Percentiles rank a stretch among this genome's conserved stretches.
phyloP scores from a whole-genome alignment of 1,140 invertebrate species.

The Ericerus pela region DNA sequence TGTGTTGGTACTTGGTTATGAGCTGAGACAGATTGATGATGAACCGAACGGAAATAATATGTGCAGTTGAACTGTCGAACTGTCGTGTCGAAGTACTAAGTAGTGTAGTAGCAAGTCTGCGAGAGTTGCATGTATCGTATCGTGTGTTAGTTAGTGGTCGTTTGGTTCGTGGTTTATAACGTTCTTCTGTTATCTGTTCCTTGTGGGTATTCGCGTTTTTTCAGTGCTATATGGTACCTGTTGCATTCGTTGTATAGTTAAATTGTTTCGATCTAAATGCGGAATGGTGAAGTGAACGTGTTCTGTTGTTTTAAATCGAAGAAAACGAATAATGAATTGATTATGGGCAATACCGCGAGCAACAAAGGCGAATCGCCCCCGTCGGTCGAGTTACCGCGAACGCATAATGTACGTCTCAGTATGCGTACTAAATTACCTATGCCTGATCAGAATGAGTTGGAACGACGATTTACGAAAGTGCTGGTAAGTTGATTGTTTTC shows the following conservation, averaged over 20 bases:
- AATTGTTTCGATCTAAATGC: conserved; percentile 18
- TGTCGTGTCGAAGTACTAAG: too few relatives aligned
- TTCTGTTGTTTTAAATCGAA: conserved; percentile 17
- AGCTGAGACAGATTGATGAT: too few relatives aligned
- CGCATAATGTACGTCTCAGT: conserved; percentile 41
- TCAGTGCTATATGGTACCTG: background rate
- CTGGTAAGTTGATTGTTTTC: conserved; percentile 50
- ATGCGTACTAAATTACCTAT: conserved; percentile 55
- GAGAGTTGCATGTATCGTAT: too few relatives aligned
- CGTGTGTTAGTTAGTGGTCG: background rate
- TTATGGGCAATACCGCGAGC: conserved; percentile 22
- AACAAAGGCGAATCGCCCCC: conserved; percentile 18
- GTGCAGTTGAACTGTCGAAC: too few relatives aligned
- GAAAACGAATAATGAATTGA: conserved; percentile 10
- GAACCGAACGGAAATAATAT: too few relatives aligned
- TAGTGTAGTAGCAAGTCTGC: too few relatives aligned
- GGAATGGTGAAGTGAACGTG: conserved; percentile 17
- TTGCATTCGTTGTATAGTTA: background rate
- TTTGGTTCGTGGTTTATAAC: background rate
- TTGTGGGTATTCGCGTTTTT: background rate
- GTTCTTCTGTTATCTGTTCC: background rate
- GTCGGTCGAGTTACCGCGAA: conserved; percentile 22
- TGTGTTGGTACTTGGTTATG: too few relatives aligned
- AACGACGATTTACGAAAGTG: conserved; percentile 84
- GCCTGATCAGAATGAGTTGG: conserved; percentile 76